These are phyloP conservation scores for Bovichtus variegatus DNA, from an alignment of 2,797 vertebrate genomes.

Conservation along the genomic window DNA sequence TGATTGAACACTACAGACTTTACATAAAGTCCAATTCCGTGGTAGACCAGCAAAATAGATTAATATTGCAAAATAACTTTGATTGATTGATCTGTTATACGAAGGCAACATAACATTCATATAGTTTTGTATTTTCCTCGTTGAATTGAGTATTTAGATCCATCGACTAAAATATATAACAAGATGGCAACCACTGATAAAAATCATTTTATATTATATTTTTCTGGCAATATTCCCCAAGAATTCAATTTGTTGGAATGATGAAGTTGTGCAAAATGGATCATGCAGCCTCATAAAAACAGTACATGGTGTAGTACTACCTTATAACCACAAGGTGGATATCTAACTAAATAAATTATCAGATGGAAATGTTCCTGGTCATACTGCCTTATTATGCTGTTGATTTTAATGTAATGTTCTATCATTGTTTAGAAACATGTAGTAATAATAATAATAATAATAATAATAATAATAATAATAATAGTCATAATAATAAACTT, in stretches of 20 bases:
- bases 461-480: too few species aligned
- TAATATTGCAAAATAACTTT: neutral
- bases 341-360: slow-evolving; percentile 60
- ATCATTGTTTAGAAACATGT: neutral
- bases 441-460: too few species aligned
- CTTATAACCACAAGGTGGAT: slow-evolving; percentile 75
- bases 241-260: neutral
- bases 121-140: neutral
- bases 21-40: neutral
- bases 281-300: neutral
- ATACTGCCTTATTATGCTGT: too few species aligned
- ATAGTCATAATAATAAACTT: too few species aligned
- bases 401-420: too few species aligned
- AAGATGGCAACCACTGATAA: neutral
- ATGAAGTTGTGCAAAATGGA: neutral
- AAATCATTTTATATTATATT: neutral
- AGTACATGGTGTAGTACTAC: slow-evolving; percentile 38
- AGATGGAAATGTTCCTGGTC: neutral
- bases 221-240: neutral
- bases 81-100: neutral
- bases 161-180: neutral
- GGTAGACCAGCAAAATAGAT: neutral
- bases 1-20: neutral
- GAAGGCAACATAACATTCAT: neutral
- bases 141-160: neutral